phyloP scores from a whole-genome alignment of 1,140 invertebrate genomes.

The Zaprionus ghesquierei region DNA sequence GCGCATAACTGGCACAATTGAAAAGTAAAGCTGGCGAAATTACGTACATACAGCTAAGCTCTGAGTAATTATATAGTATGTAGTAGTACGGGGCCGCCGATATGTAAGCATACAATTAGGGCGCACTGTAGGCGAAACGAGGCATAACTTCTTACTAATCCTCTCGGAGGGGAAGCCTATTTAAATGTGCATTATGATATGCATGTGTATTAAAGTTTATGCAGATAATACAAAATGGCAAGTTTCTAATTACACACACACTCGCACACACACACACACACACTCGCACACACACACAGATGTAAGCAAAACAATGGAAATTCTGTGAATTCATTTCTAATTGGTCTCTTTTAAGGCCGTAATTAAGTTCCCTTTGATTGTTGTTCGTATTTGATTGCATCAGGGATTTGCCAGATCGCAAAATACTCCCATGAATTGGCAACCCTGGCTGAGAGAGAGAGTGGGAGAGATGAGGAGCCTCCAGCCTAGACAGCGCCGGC shows the following conservation, averaged over 20 bases:
- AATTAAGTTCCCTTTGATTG: constrained; percentile 45
- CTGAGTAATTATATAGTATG: background rate
- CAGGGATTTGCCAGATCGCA: background rate
- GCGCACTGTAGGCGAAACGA: background rate
- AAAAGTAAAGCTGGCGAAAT: background rate
- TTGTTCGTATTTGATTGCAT: constrained; percentile 31
- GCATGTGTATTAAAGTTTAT: background rate
- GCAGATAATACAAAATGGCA: background rate
- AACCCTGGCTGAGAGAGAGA: background rate
- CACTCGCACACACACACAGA: background rate
- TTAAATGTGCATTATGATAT: constrained; percentile 1
- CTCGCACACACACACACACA: background rate
- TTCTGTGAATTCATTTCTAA: constrained; percentile 3
- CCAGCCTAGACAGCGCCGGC: background rate
- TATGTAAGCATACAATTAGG: constrained; percentile 2
- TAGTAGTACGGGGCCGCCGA: background rate
- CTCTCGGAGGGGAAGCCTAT: background rate
- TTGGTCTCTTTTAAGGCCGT: constrained; percentile 3
- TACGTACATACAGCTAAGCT: background rate
- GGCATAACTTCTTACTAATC: constrained; percentile 2
- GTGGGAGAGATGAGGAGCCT: background rate
- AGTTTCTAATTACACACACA: background rate
- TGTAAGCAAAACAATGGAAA: background rate
- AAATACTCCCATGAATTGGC: background rate
- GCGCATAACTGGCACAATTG: background rate